These are phyloP conservation scores for Pyrrhosoma nymphula DNA, from an alignment of 2,888 invertebrate species.

Conservation along the genomic window DNA sequence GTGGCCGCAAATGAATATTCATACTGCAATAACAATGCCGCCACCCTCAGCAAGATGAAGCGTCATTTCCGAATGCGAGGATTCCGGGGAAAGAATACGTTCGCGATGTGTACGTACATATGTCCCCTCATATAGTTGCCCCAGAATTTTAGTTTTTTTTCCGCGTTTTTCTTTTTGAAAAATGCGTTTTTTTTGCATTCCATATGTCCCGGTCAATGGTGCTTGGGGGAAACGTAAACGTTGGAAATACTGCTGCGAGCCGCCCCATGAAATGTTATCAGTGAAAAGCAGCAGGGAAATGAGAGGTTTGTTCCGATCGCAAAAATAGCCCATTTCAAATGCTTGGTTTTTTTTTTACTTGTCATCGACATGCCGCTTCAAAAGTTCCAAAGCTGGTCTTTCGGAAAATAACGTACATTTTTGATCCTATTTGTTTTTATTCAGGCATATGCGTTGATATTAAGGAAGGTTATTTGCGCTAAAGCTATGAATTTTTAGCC, in stretches of 20 bases:
- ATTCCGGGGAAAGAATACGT: background rate
- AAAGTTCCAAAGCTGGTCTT: background rate
- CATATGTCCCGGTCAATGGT: background rate
- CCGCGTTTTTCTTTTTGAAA: background rate
- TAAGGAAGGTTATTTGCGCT: too few relatives aligned
- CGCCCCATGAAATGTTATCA: background rate
- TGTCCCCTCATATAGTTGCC: background rate
- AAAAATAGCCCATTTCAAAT: conserved; percentile 16
- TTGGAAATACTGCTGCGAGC: background rate
- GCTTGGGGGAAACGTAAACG: background rate
- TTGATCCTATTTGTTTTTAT: background rate
- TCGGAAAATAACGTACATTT: background rate
- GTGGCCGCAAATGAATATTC: conserved; percentile 36
- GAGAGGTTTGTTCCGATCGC: conserved; percentile 1
- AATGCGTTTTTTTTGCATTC: conserved; percentile 8
- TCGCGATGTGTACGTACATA: background rate
- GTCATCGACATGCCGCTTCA: background rate
- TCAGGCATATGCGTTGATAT: background rate
- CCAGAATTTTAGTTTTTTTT: background rate
- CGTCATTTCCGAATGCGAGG: conserved; percentile 19
- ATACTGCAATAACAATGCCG: conserved; percentile 33
- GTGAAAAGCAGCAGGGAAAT: background rate
- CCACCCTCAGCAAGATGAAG: conserved; percentile 33
- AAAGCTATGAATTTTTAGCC: too few relatives aligned
- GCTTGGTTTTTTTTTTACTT: background rate